Conservation (phyloP, 1,140 invertebrate genomes). For the Drepana arcuata region DNA sequence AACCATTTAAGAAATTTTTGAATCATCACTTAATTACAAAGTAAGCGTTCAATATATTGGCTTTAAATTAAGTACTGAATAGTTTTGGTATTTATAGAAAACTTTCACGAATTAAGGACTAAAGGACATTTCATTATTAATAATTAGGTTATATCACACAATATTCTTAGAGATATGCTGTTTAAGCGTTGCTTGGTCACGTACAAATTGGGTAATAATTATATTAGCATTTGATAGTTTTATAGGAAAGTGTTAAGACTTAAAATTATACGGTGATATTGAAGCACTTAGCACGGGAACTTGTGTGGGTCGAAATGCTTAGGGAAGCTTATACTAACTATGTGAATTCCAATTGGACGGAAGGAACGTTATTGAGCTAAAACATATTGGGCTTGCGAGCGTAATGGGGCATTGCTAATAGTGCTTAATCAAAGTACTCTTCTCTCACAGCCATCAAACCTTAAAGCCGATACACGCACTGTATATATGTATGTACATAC, state of each 20-base stretch:
- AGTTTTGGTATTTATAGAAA: slow-evolving; percentile 47
- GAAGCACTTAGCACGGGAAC: neutral
- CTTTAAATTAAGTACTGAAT: slow-evolving; percentile 63
- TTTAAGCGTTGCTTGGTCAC: slow-evolving; percentile 67
- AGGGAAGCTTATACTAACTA: slow-evolving; percentile 44
- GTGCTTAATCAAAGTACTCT: slow-evolving; percentile 6
- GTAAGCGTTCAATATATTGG: slow-evolving; percentile 39
- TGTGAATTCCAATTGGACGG: slow-evolving; percentile 55
- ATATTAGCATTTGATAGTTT: slow-evolving; percentile 11
- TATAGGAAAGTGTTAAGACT: slow-evolving; percentile 2
- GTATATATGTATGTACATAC: slow-evolving; percentile 7
- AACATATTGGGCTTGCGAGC: slow-evolving; percentile 31
- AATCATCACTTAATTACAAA: slow-evolving; percentile 29
- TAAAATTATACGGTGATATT: neutral
- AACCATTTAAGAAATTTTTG: slow-evolving; percentile 35
- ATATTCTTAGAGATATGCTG: slow-evolving; percentile 66
- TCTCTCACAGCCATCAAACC: slow-evolving; percentile 18
- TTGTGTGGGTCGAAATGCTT: slow-evolving; percentile 20
- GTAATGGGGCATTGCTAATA: slow-evolving; percentile 24
- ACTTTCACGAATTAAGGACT: slow-evolving; percentile 35
- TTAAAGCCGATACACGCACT: slow-evolving; percentile 18
- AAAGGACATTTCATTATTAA: slow-evolving; percentile 43
- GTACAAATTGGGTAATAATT: slow-evolving; percentile 36
- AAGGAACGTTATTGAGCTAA: slow-evolving; percentile 60
- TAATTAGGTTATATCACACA: slow-evolving; percentile 65